Percentiles rank a stretch among this genome's conserved stretches.
phyloP scores from a whole-genome alignment of 2,113 vertebrate genomes.

The Isurus oxyrinchus region DNA sequence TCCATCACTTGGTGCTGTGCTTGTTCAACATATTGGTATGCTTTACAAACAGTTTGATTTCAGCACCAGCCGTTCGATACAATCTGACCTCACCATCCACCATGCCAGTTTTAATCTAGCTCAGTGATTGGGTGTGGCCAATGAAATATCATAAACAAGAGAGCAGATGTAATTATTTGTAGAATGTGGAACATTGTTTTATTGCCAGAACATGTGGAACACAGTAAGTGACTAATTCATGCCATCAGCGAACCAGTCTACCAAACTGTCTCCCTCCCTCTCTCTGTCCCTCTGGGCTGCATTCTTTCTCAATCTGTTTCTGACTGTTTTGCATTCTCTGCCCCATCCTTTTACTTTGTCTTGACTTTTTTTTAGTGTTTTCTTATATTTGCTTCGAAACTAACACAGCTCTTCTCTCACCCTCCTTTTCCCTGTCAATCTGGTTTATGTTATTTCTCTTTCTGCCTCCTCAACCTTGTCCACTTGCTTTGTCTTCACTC shows the following conservation, averaged over 20 bases:
- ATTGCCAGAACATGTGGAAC: slow-evolving; percentile 29
- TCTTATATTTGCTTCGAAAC: neutral
- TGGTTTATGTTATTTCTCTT: neutral
- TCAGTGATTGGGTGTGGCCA: slow-evolving; percentile 13
- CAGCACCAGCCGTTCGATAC: neutral
- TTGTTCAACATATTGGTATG: neutral
- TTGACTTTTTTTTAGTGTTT: neutral
- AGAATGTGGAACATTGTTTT: slow-evolving; percentile 8
- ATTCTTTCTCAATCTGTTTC: slow-evolving; percentile 14
- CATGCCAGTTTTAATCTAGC: neutral
- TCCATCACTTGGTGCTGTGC: neutral
- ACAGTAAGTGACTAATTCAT: slow-evolving; percentile 2
- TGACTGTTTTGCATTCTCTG: neutral
- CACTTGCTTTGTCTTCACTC: neutral
- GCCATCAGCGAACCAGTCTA: neutral
- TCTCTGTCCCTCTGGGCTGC: neutral
- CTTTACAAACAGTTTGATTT: neutral
- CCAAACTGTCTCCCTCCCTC: neutral
- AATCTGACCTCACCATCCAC: neutral
- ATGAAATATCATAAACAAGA: slow-evolving; percentile 13
- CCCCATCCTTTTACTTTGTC: neutral
- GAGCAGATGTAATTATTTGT: slow-evolving; percentile 19
- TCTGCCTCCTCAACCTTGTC: neutral
- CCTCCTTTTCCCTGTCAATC: neutral
- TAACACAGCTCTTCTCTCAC: neutral